Evolutionary conservation across 2,888 invertebrate species (phyloP).

Genomic region (Tenthredo distinguenda): DNA sequence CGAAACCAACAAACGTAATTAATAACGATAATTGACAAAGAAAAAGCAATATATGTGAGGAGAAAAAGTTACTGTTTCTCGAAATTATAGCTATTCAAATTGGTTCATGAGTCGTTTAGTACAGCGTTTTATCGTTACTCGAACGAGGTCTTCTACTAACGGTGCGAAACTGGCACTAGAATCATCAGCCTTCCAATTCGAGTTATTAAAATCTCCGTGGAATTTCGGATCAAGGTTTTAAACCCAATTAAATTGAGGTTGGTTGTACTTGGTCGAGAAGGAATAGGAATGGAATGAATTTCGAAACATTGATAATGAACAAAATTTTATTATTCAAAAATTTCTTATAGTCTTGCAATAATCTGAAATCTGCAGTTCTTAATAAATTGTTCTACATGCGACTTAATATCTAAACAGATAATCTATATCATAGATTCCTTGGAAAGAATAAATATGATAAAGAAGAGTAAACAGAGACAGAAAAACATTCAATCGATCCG

Average conservation of each 20-base stretch:
- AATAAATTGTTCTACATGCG: neutral
- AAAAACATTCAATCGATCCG: neutral
- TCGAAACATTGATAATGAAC: neutral
- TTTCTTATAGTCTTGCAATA: neutral
- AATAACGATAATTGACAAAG: neutral
- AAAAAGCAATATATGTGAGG: neutral
- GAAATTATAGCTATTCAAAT: neutral
- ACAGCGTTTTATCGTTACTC: neutral
- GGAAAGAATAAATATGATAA: neutral
- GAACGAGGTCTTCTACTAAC: conserved; percentile 12
- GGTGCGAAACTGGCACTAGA: conserved; percentile 6
- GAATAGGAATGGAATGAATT: neutral
- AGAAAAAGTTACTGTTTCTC: neutral
- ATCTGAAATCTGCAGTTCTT: neutral
- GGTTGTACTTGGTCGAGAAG: neutral
- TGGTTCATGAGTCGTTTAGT: neutral
- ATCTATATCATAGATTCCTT: neutral
- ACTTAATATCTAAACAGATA: neutral
- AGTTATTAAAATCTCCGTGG: conserved; percentile 13
- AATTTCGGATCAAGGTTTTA: conserved; percentile 38
- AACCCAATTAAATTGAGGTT: neutral
- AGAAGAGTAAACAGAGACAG: neutral
- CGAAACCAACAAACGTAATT: neutral
- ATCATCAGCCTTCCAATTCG: neutral
- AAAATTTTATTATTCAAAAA: neutral